These are phyloP conservation scores for Melanostoma scalare DNA, from an alignment of 2,888 invertebrate genomes.

Conservation along the genomic window DNA sequence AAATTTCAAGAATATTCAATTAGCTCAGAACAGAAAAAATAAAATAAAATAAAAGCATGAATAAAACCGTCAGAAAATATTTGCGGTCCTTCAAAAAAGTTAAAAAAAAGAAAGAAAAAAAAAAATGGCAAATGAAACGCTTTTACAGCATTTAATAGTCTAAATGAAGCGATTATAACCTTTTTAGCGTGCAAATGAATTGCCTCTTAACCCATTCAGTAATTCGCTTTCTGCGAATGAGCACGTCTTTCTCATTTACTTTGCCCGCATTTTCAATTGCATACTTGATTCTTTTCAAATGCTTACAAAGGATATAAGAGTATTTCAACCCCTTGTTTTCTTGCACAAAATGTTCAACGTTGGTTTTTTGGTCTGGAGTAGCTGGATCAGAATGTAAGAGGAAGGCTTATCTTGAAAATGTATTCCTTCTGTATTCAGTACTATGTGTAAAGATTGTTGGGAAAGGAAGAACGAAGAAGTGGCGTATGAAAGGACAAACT, in stretches of 20 bases:
- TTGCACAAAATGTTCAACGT: too few relatives aligned
- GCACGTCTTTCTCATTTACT: conserved; percentile 57
- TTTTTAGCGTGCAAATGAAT: conserved; percentile 63
- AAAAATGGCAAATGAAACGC: conserved; percentile 43
- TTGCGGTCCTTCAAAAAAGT: conserved; percentile 10
- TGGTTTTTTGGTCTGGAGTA: not conserved
- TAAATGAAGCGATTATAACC: conserved; percentile 60
- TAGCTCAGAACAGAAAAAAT: not conserved
- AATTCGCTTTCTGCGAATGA: conserved; percentile 52
- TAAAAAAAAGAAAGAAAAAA: not conserved
- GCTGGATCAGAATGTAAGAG: not conserved
- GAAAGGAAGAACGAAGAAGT: too few relatives aligned
- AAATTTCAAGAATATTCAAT: conserved; percentile 34
- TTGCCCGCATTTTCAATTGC: conserved; percentile 48
- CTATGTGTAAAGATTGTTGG: too few relatives aligned
- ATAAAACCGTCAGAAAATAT: conserved; percentile 27
- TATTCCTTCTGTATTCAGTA: too few relatives aligned
- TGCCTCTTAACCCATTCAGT: conserved; percentile 42
- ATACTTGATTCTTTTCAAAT: conserved; percentile 34
- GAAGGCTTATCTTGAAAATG: not conserved
- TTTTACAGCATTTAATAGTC: conserved; percentile 37
- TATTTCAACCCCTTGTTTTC: not conserved
- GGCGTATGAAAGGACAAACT: too few relatives aligned
- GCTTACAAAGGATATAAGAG: conserved; percentile 3
- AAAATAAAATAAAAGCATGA: conserved; percentile 23